phyloP scores from a whole-genome alignment of 2,888 invertebrate genomes.

The Polyploca ridens region DNA sequence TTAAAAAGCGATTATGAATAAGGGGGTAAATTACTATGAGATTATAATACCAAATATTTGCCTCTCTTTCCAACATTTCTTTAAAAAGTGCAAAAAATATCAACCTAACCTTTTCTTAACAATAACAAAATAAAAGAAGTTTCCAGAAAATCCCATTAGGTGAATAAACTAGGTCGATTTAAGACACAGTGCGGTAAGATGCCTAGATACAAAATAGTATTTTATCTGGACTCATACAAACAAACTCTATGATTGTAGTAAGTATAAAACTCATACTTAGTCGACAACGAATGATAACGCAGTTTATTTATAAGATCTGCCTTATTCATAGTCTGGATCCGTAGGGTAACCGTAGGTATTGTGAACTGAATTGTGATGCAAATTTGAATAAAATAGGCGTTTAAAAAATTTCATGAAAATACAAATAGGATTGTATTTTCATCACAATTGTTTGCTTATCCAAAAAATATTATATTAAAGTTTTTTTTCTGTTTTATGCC shows the following conservation, averaged over 20 bases:
- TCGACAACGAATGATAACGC: slow-evolving; percentile 59
- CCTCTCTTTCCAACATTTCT: too few species aligned
- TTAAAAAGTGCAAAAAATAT: too few species aligned
- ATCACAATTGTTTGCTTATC: too few species aligned
- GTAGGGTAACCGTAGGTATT: neutral
- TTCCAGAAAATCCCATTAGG: neutral
- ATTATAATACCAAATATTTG: too few species aligned
- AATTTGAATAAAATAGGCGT: too few species aligned
- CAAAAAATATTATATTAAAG: too few species aligned
- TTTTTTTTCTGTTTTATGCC: too few species aligned
- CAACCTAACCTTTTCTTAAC: too few species aligned
- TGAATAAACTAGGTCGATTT: slow-evolving; percentile 1
- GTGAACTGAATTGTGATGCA: neutral
- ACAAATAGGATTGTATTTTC: too few species aligned
- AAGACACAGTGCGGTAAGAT: neutral
- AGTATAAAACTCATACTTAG: slow-evolving; percentile 48
- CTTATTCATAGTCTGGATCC: slow-evolving; percentile 59
- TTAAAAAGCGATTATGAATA: too few species aligned
- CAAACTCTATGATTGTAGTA: slow-evolving; percentile 56
- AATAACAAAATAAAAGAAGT: neutral
- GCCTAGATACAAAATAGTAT: slow-evolving; percentile 46
- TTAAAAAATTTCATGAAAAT: too few species aligned
- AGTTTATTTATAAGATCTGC: slow-evolving; percentile 75
- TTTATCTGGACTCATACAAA: slow-evolving; percentile 72
- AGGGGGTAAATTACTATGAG: too few species aligned